Percentiles rank a stretch among this genome's conserved stretches.
These are phyloP conservation scores for Gadus macrocephalus DNA, from an alignment of 2,113 vertebrate species.

Conservation along the genomic window DNA sequence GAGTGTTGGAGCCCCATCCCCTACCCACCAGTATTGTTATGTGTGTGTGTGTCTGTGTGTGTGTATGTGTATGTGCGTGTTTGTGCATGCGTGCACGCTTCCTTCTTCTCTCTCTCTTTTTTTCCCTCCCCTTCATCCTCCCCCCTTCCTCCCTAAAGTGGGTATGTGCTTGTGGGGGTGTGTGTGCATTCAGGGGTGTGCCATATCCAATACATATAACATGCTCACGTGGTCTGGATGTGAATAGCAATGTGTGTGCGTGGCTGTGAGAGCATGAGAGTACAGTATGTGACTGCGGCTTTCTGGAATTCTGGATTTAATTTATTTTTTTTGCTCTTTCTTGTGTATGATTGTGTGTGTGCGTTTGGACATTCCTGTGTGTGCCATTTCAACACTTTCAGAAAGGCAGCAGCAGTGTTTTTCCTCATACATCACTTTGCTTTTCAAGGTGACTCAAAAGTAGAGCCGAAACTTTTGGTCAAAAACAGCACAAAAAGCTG, in stretches of 20 bases:
- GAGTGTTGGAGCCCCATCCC: too few relatives aligned
- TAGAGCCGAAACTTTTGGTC: too few relatives aligned
- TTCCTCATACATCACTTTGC: too few relatives aligned
- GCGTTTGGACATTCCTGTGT: neutral
- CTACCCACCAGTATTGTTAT: conserved; percentile 5
- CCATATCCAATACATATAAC: conserved; percentile 59
- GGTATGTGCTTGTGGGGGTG: conserved; percentile 36
- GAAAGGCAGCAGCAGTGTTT: too few relatives aligned
- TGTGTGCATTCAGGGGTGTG: conserved; percentile 60
- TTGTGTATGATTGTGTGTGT: neutral
- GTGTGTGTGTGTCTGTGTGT: neutral
- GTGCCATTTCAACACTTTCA: neutral
- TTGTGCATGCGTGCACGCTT: neutral
- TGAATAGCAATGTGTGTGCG: conserved; percentile 1
- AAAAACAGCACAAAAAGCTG: too few relatives aligned
- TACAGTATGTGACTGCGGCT: too few relatives aligned
- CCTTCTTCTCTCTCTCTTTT: neutral
- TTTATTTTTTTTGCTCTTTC: neutral
- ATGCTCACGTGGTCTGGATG: conserved; percentile 48
- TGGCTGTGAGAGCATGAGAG: neutral
- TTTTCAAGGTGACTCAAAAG: too few relatives aligned
- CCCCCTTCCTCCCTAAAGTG: neutral
- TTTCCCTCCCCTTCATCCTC: neutral
- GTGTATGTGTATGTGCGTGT: neutral
- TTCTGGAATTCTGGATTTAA: too few relatives aligned